Percentiles rank a stretch among this genome's conserved stretches.
Evolutionary conservation across 2,797 vertebrate species (phyloP).

Genomic region (Florisuga fusca): DNA sequence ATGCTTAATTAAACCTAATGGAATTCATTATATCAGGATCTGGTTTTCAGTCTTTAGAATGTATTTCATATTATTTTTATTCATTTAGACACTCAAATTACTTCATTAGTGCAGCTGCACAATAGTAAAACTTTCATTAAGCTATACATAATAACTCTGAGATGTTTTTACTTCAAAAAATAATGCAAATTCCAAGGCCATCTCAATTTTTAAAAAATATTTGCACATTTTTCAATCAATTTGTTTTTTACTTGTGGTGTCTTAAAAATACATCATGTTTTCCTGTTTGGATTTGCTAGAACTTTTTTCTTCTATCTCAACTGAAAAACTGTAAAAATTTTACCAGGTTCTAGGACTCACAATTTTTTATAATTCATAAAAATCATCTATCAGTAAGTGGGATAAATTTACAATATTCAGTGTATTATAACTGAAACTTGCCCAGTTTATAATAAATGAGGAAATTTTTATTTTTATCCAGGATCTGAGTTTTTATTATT

Average conservation of each 20-base stretch:
- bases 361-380: not conserved
- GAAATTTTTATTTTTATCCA: not conserved
- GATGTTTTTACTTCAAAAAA: not conserved
- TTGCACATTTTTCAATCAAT: not conserved
- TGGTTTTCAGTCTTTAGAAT: not conserved
- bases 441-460: accelerated
- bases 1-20: conserved; percentile 29
- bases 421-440: not conserved
- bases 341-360: not conserved
- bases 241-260: not conserved
- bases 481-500: not conserved
- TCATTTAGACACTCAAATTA: not conserved
- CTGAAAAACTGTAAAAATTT: not conserved
- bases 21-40: not conserved
- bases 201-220: not conserved
- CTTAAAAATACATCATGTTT: not conserved
- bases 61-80: conserved; percentile 12
- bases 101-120: not conserved
- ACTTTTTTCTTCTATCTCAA: not conserved
- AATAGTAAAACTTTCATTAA: not conserved
- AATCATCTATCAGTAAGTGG: not conserved
- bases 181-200: not conserved
- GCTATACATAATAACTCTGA: not conserved
- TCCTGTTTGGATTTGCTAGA: not conserved
- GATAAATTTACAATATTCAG: not conserved